These are phyloP conservation scores for Gadus chalcogrammus DNA, from an alignment of 2,113 vertebrate species.

Conservation along the genomic window DNA sequence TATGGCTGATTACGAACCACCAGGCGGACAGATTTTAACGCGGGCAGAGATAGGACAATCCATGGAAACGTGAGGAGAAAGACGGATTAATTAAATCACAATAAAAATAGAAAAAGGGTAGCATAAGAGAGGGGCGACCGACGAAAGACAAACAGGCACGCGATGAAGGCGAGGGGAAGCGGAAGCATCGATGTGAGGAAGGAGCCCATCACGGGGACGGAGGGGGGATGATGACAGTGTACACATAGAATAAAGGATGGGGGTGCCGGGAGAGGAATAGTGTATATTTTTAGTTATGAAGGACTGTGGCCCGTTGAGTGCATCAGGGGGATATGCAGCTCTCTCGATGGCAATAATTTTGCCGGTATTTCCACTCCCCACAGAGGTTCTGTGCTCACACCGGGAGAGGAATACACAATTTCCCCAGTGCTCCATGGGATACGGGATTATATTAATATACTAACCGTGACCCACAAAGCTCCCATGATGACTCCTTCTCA, in stretches of 20 bases:
- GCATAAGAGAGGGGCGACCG: too few relatives aligned
- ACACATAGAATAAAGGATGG: not conserved
- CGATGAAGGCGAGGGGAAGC: too few relatives aligned
- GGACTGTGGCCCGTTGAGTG: not conserved
- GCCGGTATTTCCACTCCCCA: not conserved
- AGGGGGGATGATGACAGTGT: not conserved
- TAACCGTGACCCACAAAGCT: not conserved
- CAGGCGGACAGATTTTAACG: too few relatives aligned
- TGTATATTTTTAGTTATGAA: not conserved
- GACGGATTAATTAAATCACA: too few relatives aligned
- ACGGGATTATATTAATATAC: conserved; percentile 1
- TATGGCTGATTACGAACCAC: too few relatives aligned
- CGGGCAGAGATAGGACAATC: too few relatives aligned
- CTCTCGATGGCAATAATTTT: not conserved
- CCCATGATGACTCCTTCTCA: not conserved
- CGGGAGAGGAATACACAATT: not conserved
- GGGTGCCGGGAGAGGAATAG: not conserved
- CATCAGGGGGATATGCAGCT: not conserved
- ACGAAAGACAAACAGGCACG: too few relatives aligned
- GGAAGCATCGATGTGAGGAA: too few relatives aligned
- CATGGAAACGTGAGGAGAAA: too few relatives aligned
- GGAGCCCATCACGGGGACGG: not conserved
- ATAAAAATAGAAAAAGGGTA: too few relatives aligned
- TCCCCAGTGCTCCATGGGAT: not conserved
- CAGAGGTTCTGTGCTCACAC: not conserved